Base-by-base conservation (phyloP, 2,797 vertebrate species). In the Gadopsis marmoratus region DNA sequence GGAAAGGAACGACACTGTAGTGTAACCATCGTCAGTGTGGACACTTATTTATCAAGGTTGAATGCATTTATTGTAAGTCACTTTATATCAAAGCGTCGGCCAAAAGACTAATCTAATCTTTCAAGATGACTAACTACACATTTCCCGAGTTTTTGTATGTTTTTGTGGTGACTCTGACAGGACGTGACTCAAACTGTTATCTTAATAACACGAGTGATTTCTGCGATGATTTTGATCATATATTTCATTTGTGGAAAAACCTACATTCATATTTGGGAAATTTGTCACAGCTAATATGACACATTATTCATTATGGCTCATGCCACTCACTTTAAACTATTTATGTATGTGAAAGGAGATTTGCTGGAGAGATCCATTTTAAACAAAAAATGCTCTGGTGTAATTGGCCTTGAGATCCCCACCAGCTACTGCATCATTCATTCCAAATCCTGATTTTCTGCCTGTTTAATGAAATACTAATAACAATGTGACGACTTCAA, bases 391-490 rank as follows among this genome's bases (percentile, higher is more conserved):
- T 41, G 39, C 51, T 17, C 19, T 12, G 11, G 17, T 70, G 56
- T 65, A 71, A 78, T 68, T 72, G 29, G 26, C 51, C 19, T 37
- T 33, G 7, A 41, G 63, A 76, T 76, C 33, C 33, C 70, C 56
- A 70, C 51, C 56, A 80, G 77, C 79, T 62, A 74, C 65, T 79
- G 58, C 65, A 72, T 83, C 47, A 79, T 84, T 85, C 41, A 61
- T 45, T 71, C 53, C 73, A 79, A 58, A 70, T 53, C 50, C 56
- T 62, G 68, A 51, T 51, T 77, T 53, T 62, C 54, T 69, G 47
- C 79, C 68, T 72, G 65, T 71, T 76, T 41, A 84, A 79, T 79
- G 50, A 84, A 79, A 82, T 23, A 74, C 54, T 67, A 78, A 79
- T 48, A 86, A 74, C 51, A 62, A 39, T 14, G 29, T 21, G 72